Percentiles rank a stretch among this genome's conserved stretches.
Evolutionary conservation across 2,888 invertebrate species (phyloP).

Genomic region (Polydrusus cervinus): DNA sequence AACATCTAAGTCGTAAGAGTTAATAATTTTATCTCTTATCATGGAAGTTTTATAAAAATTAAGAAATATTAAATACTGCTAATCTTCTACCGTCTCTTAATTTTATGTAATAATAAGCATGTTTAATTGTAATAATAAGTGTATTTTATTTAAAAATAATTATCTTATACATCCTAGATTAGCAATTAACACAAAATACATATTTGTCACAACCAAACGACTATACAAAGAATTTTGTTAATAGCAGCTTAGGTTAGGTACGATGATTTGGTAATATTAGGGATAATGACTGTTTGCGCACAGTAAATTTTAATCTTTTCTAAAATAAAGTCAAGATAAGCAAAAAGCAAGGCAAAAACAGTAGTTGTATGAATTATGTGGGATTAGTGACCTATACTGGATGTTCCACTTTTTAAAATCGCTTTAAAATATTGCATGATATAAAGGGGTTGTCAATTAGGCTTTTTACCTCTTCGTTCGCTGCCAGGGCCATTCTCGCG

Average conservation of each 20-base stretch:
- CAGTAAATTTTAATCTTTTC: slow-evolving; percentile 58
- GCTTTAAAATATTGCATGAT: not conserved
- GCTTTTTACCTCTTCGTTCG: no score
- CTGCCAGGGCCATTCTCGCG: no score
- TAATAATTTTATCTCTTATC: no score
- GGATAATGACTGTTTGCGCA: slow-evolving; percentile 45
- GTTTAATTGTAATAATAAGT: not conserved
- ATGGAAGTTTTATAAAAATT: no score
- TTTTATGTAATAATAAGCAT: slow-evolving; percentile 9
- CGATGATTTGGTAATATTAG: slow-evolving; percentile 35
- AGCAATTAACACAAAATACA: slow-evolving; percentile 28
- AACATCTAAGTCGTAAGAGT: no score
- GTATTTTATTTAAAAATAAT: slow-evolving; percentile 8
- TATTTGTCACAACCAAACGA: slow-evolving; percentile 24
- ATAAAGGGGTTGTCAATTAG: not conserved
- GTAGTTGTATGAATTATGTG: slow-evolving; percentile 57
- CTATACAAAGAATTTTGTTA: slow-evolving; percentile 22
- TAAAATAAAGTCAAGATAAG: slow-evolving; percentile 59
- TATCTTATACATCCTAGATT: slow-evolving; percentile 28
- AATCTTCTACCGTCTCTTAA: not conserved
- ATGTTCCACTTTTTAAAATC: not conserved
- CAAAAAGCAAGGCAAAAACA: slow-evolving; percentile 53
- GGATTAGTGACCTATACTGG: slow-evolving; percentile 39
- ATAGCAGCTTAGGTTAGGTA: slow-evolving; percentile 31
- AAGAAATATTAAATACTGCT: no score